These are phyloP conservation scores for Callipepla squamata DNA, from an alignment of 2,113 vertebrate species.

Conservation along the genomic window DNA sequence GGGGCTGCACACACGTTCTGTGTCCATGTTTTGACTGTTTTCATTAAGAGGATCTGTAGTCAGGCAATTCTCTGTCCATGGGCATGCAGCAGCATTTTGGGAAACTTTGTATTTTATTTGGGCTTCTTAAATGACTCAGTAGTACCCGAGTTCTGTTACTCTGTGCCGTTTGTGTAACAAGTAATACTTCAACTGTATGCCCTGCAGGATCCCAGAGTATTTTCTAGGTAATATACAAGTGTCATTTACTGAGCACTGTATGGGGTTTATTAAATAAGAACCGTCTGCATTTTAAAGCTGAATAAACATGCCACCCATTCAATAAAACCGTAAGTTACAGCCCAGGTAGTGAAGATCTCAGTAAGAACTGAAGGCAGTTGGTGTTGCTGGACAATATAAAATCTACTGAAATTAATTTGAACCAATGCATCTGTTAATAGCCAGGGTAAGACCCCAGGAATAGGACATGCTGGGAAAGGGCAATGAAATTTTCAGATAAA, in stretches of 20 bases:
- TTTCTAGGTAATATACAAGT: conserved; percentile 7
- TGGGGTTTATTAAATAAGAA: conserved; percentile 2
- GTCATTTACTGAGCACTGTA: not conserved
- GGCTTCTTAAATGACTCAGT: not conserved
- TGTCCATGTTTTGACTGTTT: not conserved
- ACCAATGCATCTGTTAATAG: not conserved
- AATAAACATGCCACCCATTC: conserved; percentile 27
- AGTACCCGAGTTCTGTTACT: not conserved
- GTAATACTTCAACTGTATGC: not conserved
- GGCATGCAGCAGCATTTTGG: not conserved
- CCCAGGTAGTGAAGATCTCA: not conserved
- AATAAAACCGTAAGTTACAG: not conserved
- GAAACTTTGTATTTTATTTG: not conserved
- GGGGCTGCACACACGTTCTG: not conserved
- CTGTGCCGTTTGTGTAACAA: not conserved
- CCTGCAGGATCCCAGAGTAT: not conserved
- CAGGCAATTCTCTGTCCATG: not conserved
- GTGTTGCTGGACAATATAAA: not conserved
- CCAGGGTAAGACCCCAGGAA: not conserved
- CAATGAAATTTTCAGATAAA: not conserved
- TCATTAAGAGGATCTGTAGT: not conserved
- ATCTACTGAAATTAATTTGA: not conserved
- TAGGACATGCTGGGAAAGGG: not conserved
- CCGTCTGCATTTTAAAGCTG: not conserved
- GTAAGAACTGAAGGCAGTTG: not conserved